Conservation (phyloP, 1,140 invertebrate genomes). For the Ceratina calcarata region DNA sequence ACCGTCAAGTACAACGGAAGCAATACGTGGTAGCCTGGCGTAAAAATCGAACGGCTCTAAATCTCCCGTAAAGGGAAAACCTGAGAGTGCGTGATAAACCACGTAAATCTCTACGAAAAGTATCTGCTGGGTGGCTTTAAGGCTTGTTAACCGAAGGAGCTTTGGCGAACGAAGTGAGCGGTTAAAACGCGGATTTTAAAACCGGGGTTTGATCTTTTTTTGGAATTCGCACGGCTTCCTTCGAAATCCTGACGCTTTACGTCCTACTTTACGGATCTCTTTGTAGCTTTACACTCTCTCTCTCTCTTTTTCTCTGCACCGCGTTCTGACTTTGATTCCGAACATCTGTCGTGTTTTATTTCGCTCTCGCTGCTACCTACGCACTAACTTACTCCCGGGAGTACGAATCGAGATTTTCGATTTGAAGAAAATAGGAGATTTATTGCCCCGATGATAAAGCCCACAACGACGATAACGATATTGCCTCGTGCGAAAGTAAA, state of each 20-base stretch:
- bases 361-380: no score
- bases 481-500: no score
- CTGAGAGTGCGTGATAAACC: background rate
- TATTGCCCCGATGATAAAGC: no score
- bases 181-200: constrained; percentile 18
- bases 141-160: constrained; percentile 13
- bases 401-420: background rate
- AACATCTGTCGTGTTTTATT: constrained; percentile 2
- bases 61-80: background rate
- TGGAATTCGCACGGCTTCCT: background rate
- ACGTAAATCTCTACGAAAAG: constrained; percentile 4
- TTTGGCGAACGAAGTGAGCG: constrained; percentile 5
- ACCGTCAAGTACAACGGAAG: background rate
- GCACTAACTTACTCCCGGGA: background rate
- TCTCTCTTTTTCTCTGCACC: background rate
- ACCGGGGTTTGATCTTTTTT: constrained; percentile 16
- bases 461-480: no score
- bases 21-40: background rate
- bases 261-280: constrained; percentile 10
- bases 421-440: no score
- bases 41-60: background rate
- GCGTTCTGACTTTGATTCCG: background rate
- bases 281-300: background rate
- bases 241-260: constrained; percentile 9
- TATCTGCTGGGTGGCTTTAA: constrained; percentile 4